phyloP scores from a whole-genome alignment of 1,140 invertebrate species.

The Temnothorax nylanderi region DNA sequence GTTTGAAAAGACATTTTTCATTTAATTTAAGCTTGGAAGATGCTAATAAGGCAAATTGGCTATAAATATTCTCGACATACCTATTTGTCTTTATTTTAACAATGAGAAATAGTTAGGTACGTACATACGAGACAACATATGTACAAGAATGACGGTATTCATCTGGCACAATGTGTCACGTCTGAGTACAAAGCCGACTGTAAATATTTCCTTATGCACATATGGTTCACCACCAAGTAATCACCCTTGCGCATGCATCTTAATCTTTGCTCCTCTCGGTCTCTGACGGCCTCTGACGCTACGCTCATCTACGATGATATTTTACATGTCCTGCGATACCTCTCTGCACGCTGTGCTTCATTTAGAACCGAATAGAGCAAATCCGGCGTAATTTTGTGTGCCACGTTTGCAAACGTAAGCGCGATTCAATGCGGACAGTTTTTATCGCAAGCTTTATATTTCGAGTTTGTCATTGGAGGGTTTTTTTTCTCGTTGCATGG shows the following conservation, averaged over 20 bases:
- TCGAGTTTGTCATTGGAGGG: not conserved
- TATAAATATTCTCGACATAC: not conserved
- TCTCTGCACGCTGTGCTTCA: not conserved
- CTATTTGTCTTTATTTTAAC: not conserved
- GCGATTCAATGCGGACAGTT: not conserved
- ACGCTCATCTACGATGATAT: conserved; percentile 20
- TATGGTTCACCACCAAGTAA: conserved; percentile 44
- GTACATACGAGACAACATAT: not conserved
- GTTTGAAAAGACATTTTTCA: not conserved
- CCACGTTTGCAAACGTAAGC: not conserved
- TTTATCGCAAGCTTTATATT: conserved; percentile 26
- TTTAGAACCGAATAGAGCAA: not conserved
- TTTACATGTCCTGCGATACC: not conserved
- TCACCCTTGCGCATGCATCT: conserved; percentile 41
- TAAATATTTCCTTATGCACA: conserved; percentile 41
- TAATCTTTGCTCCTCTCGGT: conserved; percentile 24
- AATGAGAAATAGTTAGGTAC: not conserved
- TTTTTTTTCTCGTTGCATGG: not conserved
- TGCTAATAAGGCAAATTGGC: not conserved
- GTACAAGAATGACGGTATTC: conserved; percentile 19
- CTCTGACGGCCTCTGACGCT: not conserved
- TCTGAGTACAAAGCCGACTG: conserved; percentile 27
- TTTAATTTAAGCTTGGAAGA: not conserved
- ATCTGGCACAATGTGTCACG: conserved; percentile 35
- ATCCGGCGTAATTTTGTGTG: not conserved